Evolutionary conservation across 2,113 vertebrate species (phyloP).

Genomic region (Channa argus): DNA sequence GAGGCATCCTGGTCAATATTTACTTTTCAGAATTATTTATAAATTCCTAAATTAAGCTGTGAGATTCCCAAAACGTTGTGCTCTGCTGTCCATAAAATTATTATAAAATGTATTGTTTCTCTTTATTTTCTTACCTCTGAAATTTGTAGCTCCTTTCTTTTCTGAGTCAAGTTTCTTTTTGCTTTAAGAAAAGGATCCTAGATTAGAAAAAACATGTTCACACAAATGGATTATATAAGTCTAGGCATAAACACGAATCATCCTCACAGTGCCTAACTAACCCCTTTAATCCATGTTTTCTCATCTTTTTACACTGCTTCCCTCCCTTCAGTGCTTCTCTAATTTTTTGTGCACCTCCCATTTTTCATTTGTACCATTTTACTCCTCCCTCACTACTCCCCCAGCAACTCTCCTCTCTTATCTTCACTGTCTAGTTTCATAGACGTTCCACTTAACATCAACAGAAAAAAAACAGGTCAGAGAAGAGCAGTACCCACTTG

Average conservation of each 20-base stretch:
- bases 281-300: not conserved
- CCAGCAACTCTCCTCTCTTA: not conserved
- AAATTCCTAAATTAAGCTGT: not conserved
- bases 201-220: not conserved
- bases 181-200: not conserved
- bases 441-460: slow-evolving; percentile 50
- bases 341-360: slow-evolving; percentile 12
- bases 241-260: not conserved
- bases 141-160: not conserved
- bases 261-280: not conserved
- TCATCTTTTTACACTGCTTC: not conserved
- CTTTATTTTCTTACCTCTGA: not conserved
- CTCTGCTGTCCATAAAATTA: not conserved
- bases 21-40: slow-evolving; percentile 3
- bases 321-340: not conserved
- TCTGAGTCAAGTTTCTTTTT: not conserved
- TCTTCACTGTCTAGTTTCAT: slow-evolving; percentile 33
- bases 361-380: slow-evolving; percentile 34
- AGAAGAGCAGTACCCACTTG: slow-evolving; percentile 54
- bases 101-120: slow-evolving; percentile 9
- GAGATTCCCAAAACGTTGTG: not conserved
- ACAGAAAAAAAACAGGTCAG: slow-evolving; percentile 44
- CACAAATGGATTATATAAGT: too few species aligned
- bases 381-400: slow-evolving; percentile 14
- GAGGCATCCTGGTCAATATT: slow-evolving; percentile 39